Conservation (phyloP, 2,113 vertebrate species). For the Chrysemys picta region DNA sequence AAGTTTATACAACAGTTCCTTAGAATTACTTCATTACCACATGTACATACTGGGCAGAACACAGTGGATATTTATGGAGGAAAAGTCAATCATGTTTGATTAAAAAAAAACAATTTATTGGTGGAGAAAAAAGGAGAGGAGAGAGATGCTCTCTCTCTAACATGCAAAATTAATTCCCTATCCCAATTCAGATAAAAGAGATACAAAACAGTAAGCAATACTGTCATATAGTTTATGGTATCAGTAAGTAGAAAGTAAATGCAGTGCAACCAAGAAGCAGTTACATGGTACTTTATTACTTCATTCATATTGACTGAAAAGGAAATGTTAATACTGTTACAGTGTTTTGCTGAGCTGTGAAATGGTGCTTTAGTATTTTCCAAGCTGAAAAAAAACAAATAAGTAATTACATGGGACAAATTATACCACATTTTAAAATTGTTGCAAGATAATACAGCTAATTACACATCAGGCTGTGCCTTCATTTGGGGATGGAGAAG, state of each 20-base stretch:
- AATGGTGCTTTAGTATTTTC: neutral
- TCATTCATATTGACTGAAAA: neutral
- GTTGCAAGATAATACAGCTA: neutral
- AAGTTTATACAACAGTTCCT: neutral
- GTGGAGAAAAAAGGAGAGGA: too few relatives aligned
- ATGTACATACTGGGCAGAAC: neutral
- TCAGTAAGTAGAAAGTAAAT: conserved; percentile 8
- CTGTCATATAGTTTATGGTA: neutral
- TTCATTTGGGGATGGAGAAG: neutral
- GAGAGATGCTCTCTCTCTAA: neutral
- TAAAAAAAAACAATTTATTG: neutral
- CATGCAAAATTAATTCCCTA: neutral
- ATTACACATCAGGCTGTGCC: neutral
- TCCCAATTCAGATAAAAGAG: neutral
- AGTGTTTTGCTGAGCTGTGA: neutral
- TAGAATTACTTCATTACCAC: neutral
- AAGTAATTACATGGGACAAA: neutral
- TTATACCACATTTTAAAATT: conserved; percentile 35
- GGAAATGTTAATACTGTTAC: neutral
- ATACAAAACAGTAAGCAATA: neutral
- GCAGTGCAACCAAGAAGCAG: neutral
- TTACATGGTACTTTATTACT: neutral
- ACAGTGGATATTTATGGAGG: neutral
- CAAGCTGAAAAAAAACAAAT: neutral
- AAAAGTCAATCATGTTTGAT: accelerated